A percentile compares a stretch with the other conserved stretches of the same genome.
phyloP scores from a whole-genome alignment of 1,140 invertebrate species.

The Varroa destructor region DNA sequence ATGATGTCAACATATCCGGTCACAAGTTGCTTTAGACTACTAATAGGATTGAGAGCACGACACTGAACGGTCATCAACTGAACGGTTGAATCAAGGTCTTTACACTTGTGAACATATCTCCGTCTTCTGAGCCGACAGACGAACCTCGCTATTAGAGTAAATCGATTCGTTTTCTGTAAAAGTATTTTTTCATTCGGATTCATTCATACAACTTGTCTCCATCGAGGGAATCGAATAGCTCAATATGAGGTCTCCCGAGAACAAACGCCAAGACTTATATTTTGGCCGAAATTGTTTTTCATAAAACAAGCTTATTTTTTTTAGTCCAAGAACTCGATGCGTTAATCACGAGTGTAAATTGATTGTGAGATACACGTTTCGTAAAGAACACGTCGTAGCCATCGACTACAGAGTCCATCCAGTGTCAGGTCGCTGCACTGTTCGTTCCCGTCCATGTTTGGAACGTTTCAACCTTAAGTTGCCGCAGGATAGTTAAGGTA shows the following conservation, averaged over 20 bases:
- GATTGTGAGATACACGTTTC: background rate
- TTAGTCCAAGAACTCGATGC: background rate
- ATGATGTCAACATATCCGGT: constrained; percentile 16
- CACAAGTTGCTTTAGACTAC: constrained; percentile 2
- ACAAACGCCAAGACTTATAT: background rate
- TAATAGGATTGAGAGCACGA: background rate
- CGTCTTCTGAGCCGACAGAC: background rate
- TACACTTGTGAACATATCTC: too few relatives aligned
- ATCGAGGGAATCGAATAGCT: background rate
- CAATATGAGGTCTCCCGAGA: background rate
- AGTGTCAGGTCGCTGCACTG: background rate
- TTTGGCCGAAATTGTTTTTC: constrained; percentile 15
- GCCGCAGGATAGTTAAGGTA: background rate
- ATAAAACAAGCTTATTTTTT: background rate
- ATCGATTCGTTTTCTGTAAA: background rate
- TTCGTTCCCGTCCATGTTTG: background rate
- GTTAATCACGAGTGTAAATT: constrained; percentile 3
- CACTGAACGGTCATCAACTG: constrained; percentile 2
- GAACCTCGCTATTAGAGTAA: background rate
- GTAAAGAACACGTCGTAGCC: background rate
- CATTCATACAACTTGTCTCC: background rate
- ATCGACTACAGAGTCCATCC: background rate
- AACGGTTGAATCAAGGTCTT: background rate
- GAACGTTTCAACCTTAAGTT: background rate
- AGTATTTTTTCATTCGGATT: constrained; percentile 4